Base-by-base conservation (phyloP, 1,140 invertebrate species). In the Dysdera silvatica region DNA sequence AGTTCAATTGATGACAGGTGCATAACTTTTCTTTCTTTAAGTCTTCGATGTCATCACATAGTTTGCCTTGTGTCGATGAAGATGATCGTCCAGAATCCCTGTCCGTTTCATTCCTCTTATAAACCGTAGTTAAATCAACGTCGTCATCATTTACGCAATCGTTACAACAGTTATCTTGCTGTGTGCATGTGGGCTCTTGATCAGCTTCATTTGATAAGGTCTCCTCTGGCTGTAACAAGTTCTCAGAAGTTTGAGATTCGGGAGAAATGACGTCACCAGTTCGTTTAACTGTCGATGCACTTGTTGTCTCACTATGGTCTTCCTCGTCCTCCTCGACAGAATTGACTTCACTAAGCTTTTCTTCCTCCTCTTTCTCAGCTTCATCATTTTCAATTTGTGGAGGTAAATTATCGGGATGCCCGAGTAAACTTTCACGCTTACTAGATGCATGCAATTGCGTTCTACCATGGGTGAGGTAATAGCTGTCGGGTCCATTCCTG, bases 401-500 rank as follows among this genome's bases (percentile, higher is more conserved):
- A 28, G 23, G 3, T 52, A 14, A n/a, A 23, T 18, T 18, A 12
- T 2, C 45, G 12, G 26, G 40, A 3, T n/a, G 3, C 7, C n/a
- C n/a, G 32, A 52, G 48, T 3, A 24, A 14, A 49, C 63, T 59
- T 29, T 40, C 56, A 10, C 49, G n/a, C 24, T 49, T 26, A 23
- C 55, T 59, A 18, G 29, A 45, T 23, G 33, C 33, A 14, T 51
- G 29, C 4, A 58, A 20, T 33, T 55, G 49, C 5, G 62, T 59
- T 35, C 54, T 37, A 18, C 47, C 51, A 47, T 59, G 53, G 24
- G 65, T 60, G 12, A 60, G 41, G 18, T 62, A 67, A 18, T 56
- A 67, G 4, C 65, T 67, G 47, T 67, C 65, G 3, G 56, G 28
- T 40, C 64, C 35, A 16, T 56, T 18, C 28, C 51, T 53, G 2